Conservation (phyloP, 1,140 invertebrate genomes). For the Acromyrmex charruanus region DNA sequence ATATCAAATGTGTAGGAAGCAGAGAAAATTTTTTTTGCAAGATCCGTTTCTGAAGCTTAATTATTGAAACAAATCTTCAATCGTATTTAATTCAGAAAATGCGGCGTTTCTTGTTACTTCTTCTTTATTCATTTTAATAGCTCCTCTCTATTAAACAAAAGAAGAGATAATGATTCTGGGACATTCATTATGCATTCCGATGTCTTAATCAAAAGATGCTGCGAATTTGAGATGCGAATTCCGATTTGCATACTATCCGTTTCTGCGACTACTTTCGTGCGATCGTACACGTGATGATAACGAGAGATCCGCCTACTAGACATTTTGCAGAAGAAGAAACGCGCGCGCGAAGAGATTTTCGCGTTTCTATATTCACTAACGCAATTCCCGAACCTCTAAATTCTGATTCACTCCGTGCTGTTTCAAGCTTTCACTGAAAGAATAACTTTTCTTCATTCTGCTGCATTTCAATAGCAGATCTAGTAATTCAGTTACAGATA, state of each 20-base stretch:
- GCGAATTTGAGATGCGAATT: not conserved
- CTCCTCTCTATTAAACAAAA: not conserved
- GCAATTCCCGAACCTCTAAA: not conserved
- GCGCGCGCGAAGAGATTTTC: not conserved
- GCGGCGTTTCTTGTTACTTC: too few relatives aligned
- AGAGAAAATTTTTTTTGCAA: not conserved
- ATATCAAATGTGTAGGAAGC: not conserved
- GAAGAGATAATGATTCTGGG: not conserved
- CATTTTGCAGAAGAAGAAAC: constrained; percentile 4
- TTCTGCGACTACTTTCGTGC: constrained; percentile 37
- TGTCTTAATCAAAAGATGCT: not conserved
- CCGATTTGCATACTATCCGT: not conserved
- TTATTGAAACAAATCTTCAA: not conserved
- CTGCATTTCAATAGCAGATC: not conserved
- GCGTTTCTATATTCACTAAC: not conserved
- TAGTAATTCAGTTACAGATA: not conserved
- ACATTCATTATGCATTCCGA: not conserved
- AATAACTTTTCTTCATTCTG: not conserved
- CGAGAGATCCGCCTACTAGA: constrained; percentile 16
- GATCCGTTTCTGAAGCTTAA: not conserved
- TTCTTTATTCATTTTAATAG: not conserved
- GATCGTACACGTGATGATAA: constrained; percentile 21
- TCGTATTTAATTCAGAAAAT: not conserved
- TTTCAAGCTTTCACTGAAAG: not conserved
- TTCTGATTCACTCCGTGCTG: not conserved